Evolutionary conservation across 64 coral and sea anemone genomes (phyloP).

Genomic region (Montipora foliosa): DNA sequence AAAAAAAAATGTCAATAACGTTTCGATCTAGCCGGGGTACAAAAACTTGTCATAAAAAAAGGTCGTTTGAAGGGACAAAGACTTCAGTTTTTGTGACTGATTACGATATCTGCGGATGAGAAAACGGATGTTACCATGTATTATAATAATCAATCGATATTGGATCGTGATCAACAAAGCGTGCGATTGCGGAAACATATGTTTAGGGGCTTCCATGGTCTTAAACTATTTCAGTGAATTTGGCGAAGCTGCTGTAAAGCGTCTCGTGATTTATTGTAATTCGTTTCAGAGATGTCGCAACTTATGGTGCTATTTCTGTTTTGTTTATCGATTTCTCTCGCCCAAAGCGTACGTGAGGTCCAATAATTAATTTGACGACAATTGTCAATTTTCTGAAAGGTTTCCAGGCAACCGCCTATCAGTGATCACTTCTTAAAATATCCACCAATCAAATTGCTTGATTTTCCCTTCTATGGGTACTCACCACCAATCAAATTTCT

Average conservation of each 20-base stretch:
- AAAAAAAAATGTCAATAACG: no score
- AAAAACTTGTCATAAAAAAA: no score
- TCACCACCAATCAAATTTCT: no score
- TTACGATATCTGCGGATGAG: not conserved
- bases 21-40: no score
- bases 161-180: not conserved
- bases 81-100: no score
- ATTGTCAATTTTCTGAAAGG: not conserved
- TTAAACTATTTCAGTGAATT: no score
- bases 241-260: no score
- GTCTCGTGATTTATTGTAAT: no score
- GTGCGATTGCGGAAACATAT: not conserved
- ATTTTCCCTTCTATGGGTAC: not conserved
- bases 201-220: not conserved
- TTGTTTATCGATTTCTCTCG: not conserved
- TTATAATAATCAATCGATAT: conserved; percentile 4
- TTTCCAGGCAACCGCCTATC: not conserved
- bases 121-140: not conserved
- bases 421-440: conserved; percentile 43
- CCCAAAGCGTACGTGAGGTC: not conserved
- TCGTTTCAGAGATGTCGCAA: no score
- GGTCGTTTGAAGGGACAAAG: no score
- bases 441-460: conserved; percentile 27
- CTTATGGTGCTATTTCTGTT: not conserved
- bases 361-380: not conserved